Percentiles rank a stretch among this genome's conserved stretches.
Conservation (phyloP, 2,113 vertebrate species). For the Callipepla californica region DNA sequence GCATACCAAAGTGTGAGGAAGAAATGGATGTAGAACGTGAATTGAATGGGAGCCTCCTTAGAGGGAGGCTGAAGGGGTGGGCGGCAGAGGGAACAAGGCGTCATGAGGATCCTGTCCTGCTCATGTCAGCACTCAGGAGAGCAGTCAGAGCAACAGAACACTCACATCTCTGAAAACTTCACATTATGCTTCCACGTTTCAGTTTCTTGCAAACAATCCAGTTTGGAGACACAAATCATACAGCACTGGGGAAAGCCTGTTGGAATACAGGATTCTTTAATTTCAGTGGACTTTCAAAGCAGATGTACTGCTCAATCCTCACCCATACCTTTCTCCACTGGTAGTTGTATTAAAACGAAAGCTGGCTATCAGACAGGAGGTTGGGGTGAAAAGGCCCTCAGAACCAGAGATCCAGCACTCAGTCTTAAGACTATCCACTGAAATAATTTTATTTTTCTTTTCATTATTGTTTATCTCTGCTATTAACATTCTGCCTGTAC, state of each 20-base stretch:
- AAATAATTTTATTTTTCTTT: neutral
- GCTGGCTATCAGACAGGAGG: neutral
- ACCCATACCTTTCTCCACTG: neutral
- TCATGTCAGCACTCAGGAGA: neutral
- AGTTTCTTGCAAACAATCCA: neutral
- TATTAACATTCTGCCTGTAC: constrained; percentile 45
- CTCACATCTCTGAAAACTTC: neutral
- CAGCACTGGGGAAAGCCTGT: neutral
- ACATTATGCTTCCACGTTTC: neutral
- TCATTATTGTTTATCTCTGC: neutral
- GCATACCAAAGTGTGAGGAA: neutral
- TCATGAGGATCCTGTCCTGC: neutral
- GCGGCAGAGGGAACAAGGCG: neutral
- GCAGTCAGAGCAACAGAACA: neutral
- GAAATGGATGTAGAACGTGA: neutral
- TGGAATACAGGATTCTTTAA: constrained; percentile 22
- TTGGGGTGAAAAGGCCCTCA: neutral
- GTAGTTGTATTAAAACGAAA: constrained; percentile 18
- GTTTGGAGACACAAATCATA: neutral
- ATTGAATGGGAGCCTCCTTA: neutral
- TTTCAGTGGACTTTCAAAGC: constrained; percentile 22
- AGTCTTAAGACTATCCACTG: neutral
- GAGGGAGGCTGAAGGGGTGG: neutral
- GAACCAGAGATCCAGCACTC: neutral
- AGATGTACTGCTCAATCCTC: neutral